Percentiles rank a stretch among this genome's conserved stretches.
These are phyloP conservation scores for Sandelia bainsii DNA, from an alignment of 2,797 vertebrate species.

Conservation along the genomic window DNA sequence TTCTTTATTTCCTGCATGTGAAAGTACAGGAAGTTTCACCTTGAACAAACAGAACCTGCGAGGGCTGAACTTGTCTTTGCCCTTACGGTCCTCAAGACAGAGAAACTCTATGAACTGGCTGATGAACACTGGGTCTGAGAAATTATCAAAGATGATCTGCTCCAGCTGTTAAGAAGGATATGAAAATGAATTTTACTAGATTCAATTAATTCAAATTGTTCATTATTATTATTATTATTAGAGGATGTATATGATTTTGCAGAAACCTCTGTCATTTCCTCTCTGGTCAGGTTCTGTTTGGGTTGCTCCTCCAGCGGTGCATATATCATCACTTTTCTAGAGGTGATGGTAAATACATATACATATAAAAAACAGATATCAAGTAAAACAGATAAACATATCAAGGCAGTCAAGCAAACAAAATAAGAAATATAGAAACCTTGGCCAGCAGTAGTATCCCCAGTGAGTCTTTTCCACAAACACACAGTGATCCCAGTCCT, in stretches of 20 bases:
- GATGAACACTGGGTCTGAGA: constrained; percentile 94
- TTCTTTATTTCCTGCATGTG: not conserved
- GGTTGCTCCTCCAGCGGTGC: constrained; percentile 91
- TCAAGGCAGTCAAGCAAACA: not conserved
- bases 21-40: constrained; percentile 78
- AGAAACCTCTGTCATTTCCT: constrained; percentile 93
- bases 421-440: constrained; percentile 73
- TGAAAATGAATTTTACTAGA: not conserved
- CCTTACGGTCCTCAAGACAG: constrained; percentile 97
- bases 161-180: constrained; percentile 86
- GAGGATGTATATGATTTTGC: not conserved
- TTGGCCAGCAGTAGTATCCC: constrained; percentile 97
- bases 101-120: constrained; percentile 96
- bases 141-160: constrained; percentile 95
- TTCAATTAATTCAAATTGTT: not conserved
- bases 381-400: not conserved
- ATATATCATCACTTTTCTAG: constrained; percentile 92
- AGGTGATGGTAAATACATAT: not conserved
- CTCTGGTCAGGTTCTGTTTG: constrained; percentile 88
- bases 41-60: constrained; percentile 98
- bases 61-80: constrained; percentile 98
- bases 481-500: constrained; percentile 90
- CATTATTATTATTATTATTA: not conserved
- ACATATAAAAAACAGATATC: not conserved
- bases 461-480: constrained; percentile 99